Evolutionary conservation across 2,113 vertebrate species (phyloP).

Genomic region (Asarcornis scutulata): DNA sequence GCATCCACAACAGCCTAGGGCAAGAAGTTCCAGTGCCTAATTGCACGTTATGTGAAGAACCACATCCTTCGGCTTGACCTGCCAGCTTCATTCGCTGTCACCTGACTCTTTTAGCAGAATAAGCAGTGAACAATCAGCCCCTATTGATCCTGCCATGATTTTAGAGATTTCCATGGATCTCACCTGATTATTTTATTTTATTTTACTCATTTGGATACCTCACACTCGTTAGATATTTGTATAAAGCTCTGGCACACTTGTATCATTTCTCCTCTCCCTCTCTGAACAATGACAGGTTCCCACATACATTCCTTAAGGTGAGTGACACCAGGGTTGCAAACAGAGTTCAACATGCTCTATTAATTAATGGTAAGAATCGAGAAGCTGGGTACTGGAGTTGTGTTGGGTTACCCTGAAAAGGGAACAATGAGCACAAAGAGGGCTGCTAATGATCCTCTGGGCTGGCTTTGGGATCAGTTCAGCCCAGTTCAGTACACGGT

Average conservation of each 20-base stretch:
- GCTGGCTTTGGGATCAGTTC: neutral
- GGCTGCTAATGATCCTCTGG: neutral
- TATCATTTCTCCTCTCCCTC: neutral
- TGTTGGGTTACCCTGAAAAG: too few relatives aligned
- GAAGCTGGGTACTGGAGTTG: neutral
- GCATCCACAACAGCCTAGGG: fast-evolving
- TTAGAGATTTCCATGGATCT: neutral
- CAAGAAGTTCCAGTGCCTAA: neutral
- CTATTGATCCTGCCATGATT: neutral
- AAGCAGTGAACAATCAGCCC: neutral
- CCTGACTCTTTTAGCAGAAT: neutral
- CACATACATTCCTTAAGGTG: fast-evolving
- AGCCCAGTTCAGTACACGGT: too few relatives aligned
- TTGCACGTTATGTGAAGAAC: fast-evolving
- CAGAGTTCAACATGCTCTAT: fast-evolving
- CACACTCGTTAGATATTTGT: neutral
- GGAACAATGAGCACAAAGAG: neutral
- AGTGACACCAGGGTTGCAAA: neutral
- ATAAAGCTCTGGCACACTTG: neutral
- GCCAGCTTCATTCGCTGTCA: neutral
- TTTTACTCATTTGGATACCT: too few relatives aligned
- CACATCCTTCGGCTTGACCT: neutral
- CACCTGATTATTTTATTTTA: neutral
- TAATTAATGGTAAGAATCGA: neutral
- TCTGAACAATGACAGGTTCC: neutral